Evolutionary conservation across 2,113 vertebrate genomes (phyloP).

Genomic region (Tautogolabrus adspersus): DNA sequence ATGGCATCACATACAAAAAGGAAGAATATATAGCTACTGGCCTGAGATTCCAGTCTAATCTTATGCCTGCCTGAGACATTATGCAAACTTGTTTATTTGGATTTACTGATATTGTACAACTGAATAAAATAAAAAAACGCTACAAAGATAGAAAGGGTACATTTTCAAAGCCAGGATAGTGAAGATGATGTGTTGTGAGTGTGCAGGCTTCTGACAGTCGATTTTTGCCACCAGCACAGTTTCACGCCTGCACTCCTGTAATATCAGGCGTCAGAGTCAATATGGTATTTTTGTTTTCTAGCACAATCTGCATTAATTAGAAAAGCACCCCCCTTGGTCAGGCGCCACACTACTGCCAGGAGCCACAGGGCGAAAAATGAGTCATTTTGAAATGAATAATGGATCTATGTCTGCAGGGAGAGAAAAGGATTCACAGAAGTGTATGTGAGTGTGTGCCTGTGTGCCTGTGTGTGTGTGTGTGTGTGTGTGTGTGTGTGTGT

Average conservation of each 20-base stretch:
- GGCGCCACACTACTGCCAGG: conserved; percentile 72
- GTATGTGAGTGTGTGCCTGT: conserved; percentile 17
- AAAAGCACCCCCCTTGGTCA: conserved; percentile 73
- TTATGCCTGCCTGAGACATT: conserved; percentile 1
- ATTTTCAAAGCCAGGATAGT: neutral
- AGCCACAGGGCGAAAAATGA: conserved; percentile 80
- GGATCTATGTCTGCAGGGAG: conserved; percentile 78
- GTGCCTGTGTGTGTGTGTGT: conserved; percentile 11
- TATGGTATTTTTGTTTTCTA: conserved; percentile 77
- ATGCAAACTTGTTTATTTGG: conserved; percentile 2
- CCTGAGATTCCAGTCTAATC: conserved; percentile 9
- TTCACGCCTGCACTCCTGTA: conserved; percentile 56
- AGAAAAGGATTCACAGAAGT: conserved; percentile 61
- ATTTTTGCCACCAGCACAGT: conserved; percentile 54
- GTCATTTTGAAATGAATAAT: conserved; percentile 87
- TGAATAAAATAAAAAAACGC: conserved; percentile 3
- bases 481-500: conserved; percentile 12
- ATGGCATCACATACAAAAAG: neutral
- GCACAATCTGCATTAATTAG: conserved; percentile 82
- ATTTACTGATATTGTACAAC: conserved; percentile 29
- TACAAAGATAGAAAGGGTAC: neutral
- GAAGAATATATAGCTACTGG: conserved; percentile 14
- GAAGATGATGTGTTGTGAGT: neutral
- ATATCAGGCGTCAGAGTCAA: conserved; percentile 71
- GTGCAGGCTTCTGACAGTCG: conserved; percentile 10